Base-by-base conservation (phyloP, 2,888 invertebrate species). In the Elysia crispata region DNA sequence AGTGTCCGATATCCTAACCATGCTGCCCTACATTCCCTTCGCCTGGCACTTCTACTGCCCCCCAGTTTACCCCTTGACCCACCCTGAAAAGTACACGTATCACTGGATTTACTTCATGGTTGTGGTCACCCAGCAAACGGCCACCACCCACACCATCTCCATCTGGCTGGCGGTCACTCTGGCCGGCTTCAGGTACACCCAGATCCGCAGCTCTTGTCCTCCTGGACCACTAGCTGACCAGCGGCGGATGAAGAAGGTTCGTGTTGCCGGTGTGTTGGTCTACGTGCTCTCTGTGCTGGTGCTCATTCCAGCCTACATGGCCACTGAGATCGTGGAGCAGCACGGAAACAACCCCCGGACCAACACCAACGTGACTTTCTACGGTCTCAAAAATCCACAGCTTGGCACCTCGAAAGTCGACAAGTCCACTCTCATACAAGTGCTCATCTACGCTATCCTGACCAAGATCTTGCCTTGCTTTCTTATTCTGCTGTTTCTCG, bases 111-210 rank as follows among this genome's bases (percentile, higher is more conserved):
- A 89, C 49, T 93, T 92, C 83, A 89, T 92, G 84, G 86, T 92
- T 80, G 95, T 97, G 87, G 97, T 98, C 91, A 96, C 96, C 33
- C 95, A 96, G 89, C 96, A 97, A 91, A 95, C 96, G n/a, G 97
- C 97, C 92, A 94, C 96, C 72, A 94, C 96, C 82, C 96, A 97
- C 92, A 97, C 97, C 1, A 96, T 97, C 84, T 97, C 97, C 1
- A 98, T 97, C 86, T 97, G 97, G 95, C 92, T 98, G 84, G 98
- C 98, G 0, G 96, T 98, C 0, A 96, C 96, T 0, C 92, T 98
- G 81, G 97, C 98, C 0, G 95, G 98, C 1, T 98, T 98, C 96
- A 94, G 98, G 15, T 97, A 96, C 90, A 86, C 90, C 23, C 92
- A 92, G 74, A 89, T 93, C 64, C 82, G 87, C 20, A 86, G 86